Evolutionary conservation across 1,140 invertebrate species (phyloP), one percentile per base, ranked within the genome.

Genomic region (Listronotus oregonensis): DNA sequence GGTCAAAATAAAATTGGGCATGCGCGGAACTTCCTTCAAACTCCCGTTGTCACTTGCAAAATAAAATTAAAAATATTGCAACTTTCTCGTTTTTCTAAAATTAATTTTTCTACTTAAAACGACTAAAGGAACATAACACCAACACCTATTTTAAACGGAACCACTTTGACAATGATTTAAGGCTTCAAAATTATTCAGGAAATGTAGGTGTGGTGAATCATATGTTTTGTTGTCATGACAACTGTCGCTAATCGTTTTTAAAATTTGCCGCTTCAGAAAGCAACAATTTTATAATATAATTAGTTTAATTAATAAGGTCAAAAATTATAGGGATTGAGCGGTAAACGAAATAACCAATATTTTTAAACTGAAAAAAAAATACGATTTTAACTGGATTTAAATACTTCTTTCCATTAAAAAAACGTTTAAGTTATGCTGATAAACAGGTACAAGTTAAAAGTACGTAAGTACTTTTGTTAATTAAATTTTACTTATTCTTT

Each of bases 141-240:
- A 52, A 8, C 27, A n/a, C 17, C 7, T 15, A 37, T 49, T 6
- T 62, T 17, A 18, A 61, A 6, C n/a, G 60, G 44, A 60, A 32
- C 39, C 18, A 51, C n/a, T 15, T 0, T 21, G 31, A 12, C 14
- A 54, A 32, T 55, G n/a, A 40, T 3, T 18, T 44, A 27, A 31
- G 10, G 51, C 15, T 15, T 40, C 3, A 39, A 56, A 44, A 32
- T 47, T 55, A 40, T 40, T 56, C 14, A 21, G 32, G 37, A 34
- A 65, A 62, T 51, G 62, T 67, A 73, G 74, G 74, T 70, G 74
- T 75, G 74, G 74, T 75, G 65, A 73, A 75, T 75, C 74, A 75
- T 75, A 75, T 75, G 74, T 64, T 71, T 37, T n/a, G 59, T 74
- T 64, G 52, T 71, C 66, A 74, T 74, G 67, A 64, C 63, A 67